Base-by-base conservation (phyloP, 2,888 invertebrate genomes). In the Eupithecia subfuscata region DNA sequence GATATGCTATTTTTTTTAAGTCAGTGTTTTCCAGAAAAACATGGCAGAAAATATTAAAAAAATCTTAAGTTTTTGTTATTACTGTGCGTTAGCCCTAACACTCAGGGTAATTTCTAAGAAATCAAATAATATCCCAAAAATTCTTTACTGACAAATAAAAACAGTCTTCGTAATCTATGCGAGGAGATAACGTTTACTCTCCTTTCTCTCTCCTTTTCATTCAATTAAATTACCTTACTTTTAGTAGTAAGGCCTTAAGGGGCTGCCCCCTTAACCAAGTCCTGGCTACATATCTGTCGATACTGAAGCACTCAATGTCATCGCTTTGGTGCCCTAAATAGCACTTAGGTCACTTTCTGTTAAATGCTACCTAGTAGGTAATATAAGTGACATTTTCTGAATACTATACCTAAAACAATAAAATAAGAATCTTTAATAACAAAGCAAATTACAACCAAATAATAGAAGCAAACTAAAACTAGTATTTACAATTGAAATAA, bases 301-400 rank as follows among this genome's bases (percentile, higher is more conserved):
- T 71, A 64, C 77, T 73, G 45, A 71, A 73, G 71, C 43, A 45
- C 75, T 80, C 82, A 80, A 82, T 82, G 80, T 81, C 80, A 78
- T 69, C 37, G 64, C 69, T 69, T 71, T 72, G 63, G 60, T 80
- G 80, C 77, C 79, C 81, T 80, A 78, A 80, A 81, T 81, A 80
- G 72, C 68, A 68, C 68, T 81, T 70, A 78, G 77, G 78, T 71
- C 71, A 73, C 71, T 77, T 76, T 80, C 79, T 72, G 80, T 67
- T 73, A 73, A 79, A 79, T 79, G 78, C 25, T 78, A 74, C 43
- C 68, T 30, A 30, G 30, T 30, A 16, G 14, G 22, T 22, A 22
- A 22, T n/a, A 11, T 56, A 56, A 56, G 11, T 22, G 4, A 9
- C n/a, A 52, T 52, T 52, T 52, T 34, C n/a, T 34, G 34, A 34